Evolutionary conservation across 2,888 invertebrate genomes (phyloP), one percentile per base, ranked within the genome.

Genomic region (Blastobasis adustella): DNA sequence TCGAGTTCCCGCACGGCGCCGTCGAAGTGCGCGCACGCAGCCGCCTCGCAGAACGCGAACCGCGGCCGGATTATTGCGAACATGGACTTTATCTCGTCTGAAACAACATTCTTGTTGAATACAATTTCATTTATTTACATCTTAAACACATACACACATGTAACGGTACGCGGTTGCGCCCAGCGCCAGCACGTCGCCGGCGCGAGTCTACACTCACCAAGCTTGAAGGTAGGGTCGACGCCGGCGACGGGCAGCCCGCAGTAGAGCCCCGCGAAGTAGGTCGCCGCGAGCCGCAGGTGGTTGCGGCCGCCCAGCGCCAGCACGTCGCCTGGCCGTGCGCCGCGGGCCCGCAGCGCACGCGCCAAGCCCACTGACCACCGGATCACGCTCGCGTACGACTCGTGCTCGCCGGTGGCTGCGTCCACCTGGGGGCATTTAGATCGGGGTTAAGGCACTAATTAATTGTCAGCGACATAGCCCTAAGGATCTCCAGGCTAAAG

Each of bases 161-260:
- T n/a, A n/a, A n/a, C n/a, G n/a, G 74, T 6, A 84, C 53, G 47
- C 85, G 82, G 53, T 84, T 83, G 37, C 86, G 0, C 78, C 70
- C 5, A 85, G 53, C 4, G 77, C 75, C 23, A 85, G 45, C 0
- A 81, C 72, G 44, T 82, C 82, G 1, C 85, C 86, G 0, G 80
- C 77, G 7, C 62, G 58, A 3, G 73, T 23, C 23, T 10, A 47
- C 5, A 10, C 40, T 39, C 40, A 47, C 47, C 47, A 40, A 4
- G 39, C 40, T 47, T 47, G n/a, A 39, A 47, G 10, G 6, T 5
- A 10, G 47, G 47, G 8, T 47, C 47, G 1, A 47, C 39, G 6
- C 47, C 47, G 23, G 6, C 39, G 4, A 47, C 47, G 5, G 47
- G 47, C 5, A 47, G n/a, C 6, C 47, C 47, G 4, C 10, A 10